Evolutionary conservation across 2,888 invertebrate genomes (phyloP), one percentile per base, ranked within the genome.

Genomic region (Cataglyphis albicans): DNA sequence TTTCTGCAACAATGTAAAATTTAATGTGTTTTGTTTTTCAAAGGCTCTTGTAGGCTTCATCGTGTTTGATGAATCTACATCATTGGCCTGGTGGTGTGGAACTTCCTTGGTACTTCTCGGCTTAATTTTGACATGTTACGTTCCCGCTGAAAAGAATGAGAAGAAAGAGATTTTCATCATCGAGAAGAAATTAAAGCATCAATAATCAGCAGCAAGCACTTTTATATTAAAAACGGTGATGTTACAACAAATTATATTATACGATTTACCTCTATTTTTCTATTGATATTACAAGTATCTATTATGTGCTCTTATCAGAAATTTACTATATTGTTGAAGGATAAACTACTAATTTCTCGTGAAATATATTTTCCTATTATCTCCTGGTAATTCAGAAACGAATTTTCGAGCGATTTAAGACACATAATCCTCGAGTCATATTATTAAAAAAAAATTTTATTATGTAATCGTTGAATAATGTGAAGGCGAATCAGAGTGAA

Each of bases 21-120:
- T 70, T 35, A 35, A 52, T 32, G 10, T 52, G 6, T n/a, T 10
- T 32, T 21, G 1, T 70, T 70, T 35, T 41, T 7, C 86, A 15
- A 86, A 98, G 98, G 98, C 97, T 63, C 82, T 97, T 55, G 95
- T 97, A 80, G 98, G 98, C 5, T 95, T 96, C 75, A 83, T 96
- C 9, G 90, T 98, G 61, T 98, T 98, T 94, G 95, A 96, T 29
- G 98, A 98, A 94, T 95, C 95, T 0, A 96, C 97, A 0, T 96
- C 97, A 0, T 70, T 96, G 7, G 93, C 96, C 52, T 98, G 98
- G 96, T 97, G 97, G 96, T 90, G 95, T 12, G 98, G 98, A 0
- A 96, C 97, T 6, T 92, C 95, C 25, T 95, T 97, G 18, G 97
- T 98, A 82, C 93, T 98, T 9, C 91, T 96, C 55, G 98, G 98